A percentile compares a stretch with the other conserved stretches of the same genome.
These are phyloP conservation scores for Microcebus ravelobensis DNA, from an alignment of 2,113 vertebrate genomes.

Conservation along the genomic window DNA sequence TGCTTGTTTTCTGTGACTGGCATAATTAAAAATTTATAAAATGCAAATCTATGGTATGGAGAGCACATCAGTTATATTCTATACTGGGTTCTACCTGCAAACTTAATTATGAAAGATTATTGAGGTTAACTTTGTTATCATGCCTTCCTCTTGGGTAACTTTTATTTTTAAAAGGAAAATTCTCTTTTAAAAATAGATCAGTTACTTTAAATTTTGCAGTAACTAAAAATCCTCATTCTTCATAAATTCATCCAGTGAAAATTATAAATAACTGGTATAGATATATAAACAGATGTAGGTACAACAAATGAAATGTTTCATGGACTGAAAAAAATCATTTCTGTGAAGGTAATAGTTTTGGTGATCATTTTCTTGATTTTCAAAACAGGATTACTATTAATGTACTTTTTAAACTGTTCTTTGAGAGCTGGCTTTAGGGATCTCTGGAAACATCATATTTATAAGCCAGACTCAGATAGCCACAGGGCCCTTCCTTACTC, in stretches of 20 bases:
- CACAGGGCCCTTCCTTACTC: neutral
- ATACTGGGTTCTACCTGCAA: neutral
- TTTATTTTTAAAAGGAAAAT: conserved; percentile 7
- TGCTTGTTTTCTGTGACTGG: conserved; percentile 21
- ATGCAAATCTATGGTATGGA: neutral
- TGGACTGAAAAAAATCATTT: neutral
- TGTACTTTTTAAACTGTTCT: neutral
- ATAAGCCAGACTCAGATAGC: neutral
- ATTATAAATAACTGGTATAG: neutral
- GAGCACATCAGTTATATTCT: conserved; percentile 22
- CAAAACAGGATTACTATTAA: neutral
- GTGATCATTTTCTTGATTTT: neutral
- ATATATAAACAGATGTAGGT: neutral
- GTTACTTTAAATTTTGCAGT: conserved; percentile 19
- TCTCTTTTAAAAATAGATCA: neutral
- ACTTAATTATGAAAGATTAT: conserved; percentile 45
- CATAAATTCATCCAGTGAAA: conserved; percentile 26
- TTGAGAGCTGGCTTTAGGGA: conserved; percentile 1
- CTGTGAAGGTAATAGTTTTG: neutral
- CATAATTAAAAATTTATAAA: conserved; percentile 50
- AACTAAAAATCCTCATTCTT: neutral
- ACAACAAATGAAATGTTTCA: neutral
- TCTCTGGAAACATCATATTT: neutral
- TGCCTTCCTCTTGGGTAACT: neutral
- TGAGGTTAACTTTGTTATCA: conserved; percentile 44